Evolutionary conservation across 2,113 vertebrate genomes (phyloP), one percentile per base, ranked within the genome.

Genomic region (Neoarius graeffei): DNA sequence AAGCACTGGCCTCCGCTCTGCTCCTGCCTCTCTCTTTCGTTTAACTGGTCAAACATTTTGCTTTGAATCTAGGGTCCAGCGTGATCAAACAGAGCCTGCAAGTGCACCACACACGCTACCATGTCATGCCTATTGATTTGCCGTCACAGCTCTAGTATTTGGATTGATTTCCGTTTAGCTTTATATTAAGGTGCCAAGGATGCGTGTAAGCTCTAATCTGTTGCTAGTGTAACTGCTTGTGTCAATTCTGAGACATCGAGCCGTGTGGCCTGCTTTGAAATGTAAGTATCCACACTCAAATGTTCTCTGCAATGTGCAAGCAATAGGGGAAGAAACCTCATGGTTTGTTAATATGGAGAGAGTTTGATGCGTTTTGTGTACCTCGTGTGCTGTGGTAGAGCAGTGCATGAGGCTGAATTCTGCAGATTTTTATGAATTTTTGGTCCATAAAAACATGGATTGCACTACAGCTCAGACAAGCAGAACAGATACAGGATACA

Each of bases 181-280:
- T 89, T 92, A 90, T 88, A 86, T 90, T 91, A 93, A 83, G 89
- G 93, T 95, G 94, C 94, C 95, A 96, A 94, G 89, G 91, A 85
- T 88, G 84, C 91, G 15, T 88, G 64, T 85, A 62, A 86, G 66
- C 91, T 79, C 86, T n/a, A 35, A 60, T 90, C 81, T 79, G 64
- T 87, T 85, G 81, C 74, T 57, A 87, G 88, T 91, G 79, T 84
- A 85, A 81, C 86, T 88, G 90, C 90, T 89, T 17, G 67, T 88
- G 82, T 90, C 86, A 54, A 87, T 83, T 66, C 56, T 91, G 85
- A 85, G 67, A 84, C 86, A 81, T 71, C 30, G 48, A 89, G 89
- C 59, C 83, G 84, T 85, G 81, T 56, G 82, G 91, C 91, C 91
- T 91, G 91, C 84, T 88, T 74, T 25, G 86, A 87, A 85, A 59